Evolutionary conservation across 1,140 invertebrate species (phyloP).

Genomic region (Globodera rostochiensis): DNA sequence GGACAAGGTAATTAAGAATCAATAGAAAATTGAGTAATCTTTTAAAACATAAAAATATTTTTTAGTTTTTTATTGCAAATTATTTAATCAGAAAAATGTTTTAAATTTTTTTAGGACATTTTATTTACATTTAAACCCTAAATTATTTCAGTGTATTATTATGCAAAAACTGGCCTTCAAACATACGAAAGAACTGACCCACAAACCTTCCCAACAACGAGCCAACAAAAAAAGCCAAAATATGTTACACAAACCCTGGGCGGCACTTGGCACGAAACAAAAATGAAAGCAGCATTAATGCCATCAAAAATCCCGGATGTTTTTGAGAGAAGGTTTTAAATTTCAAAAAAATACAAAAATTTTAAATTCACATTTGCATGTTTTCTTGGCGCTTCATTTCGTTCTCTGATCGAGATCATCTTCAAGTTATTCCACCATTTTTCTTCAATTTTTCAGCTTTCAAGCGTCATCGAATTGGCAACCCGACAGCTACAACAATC

Average conservation of each 20-base stretch:
- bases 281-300: not conserved
- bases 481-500: not conserved
- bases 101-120: too few relatives aligned
- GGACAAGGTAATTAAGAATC: not conserved
- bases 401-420: not conserved
- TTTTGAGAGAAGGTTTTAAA: not conserved
- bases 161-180: not conserved
- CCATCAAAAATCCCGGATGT: not conserved
- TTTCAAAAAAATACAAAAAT: not conserved
- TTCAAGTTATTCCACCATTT: not conserved
- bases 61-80: too few relatives aligned
- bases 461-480: not conserved
- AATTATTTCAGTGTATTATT: not conserved
- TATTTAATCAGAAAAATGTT: too few relatives aligned
- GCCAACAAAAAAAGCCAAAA: not conserved
- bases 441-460: not conserved
- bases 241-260: not conserved
- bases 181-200: too few relatives aligned
- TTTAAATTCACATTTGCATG: too few relatives aligned
- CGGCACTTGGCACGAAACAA: not conserved
- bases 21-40: too few relatives aligned
- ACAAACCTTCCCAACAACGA: too few relatives aligned
- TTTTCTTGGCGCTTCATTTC: not conserved
- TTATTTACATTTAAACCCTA: too few relatives aligned
- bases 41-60: too few relatives aligned